Percentiles rank a stretch among this genome's conserved stretches.
Conservation (phyloP, 2,797 vertebrate genomes). For the Phoeniculus purpureus region DNA sequence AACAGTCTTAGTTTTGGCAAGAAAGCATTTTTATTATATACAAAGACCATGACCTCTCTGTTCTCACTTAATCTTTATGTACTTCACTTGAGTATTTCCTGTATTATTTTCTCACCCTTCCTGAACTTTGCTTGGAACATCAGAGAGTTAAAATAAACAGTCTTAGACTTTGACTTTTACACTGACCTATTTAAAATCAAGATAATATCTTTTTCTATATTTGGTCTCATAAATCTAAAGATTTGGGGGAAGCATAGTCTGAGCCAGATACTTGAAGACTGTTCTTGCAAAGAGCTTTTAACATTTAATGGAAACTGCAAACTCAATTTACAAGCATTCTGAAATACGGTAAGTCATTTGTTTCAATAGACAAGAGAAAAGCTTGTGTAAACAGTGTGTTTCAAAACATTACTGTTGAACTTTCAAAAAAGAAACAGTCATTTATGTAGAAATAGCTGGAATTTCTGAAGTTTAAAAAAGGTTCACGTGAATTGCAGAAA, state of each 20-base stretch:
- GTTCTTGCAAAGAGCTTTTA: slow-evolving; percentile 17
- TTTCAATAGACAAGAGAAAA: slow-evolving; percentile 26
- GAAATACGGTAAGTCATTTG: slow-evolving; percentile 24
- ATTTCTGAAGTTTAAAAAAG: neutral
- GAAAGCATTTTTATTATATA: slow-evolving; percentile 46
- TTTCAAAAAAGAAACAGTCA: slow-evolving; percentile 6
- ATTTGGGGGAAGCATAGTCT: neutral
- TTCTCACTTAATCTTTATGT: slow-evolving; percentile 51
- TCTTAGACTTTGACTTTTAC: slow-evolving; percentile 1
- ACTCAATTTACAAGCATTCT: neutral
- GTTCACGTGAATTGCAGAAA: slow-evolving; percentile 25
- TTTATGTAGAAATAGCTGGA: slow-evolving; percentile 13
- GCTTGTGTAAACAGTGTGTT: slow-evolving; percentile 29
- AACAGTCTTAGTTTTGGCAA: slow-evolving; percentile 42
- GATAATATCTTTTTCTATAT: neutral
- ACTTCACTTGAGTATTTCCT: slow-evolving; percentile 2
- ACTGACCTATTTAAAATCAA: neutral
- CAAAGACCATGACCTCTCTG: neutral
- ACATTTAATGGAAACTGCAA: slow-evolving; percentile 11
- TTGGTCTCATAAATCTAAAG: slow-evolving; percentile 1
- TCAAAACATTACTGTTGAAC: slow-evolving; percentile 15
- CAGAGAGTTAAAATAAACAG: slow-evolving; percentile 23
- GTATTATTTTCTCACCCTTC: slow-evolving; percentile 17
- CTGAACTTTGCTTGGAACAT: slow-evolving; percentile 30
- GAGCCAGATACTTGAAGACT: neutral